Conservation (phyloP, 2,113 vertebrate species). For the Nerophis lumbriciformis region DNA sequence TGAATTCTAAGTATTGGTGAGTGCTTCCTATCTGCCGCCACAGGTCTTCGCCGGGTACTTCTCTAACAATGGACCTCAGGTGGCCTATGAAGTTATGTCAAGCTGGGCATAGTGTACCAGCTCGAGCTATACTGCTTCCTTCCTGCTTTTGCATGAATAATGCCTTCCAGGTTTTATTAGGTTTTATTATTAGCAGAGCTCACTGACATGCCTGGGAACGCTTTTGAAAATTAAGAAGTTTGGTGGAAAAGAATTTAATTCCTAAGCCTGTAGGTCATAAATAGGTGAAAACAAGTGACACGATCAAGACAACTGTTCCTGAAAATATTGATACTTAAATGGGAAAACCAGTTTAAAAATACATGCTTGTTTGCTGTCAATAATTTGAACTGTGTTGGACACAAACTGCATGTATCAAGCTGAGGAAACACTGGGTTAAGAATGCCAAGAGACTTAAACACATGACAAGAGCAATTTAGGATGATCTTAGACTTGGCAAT, state of each 20-base stretch:
- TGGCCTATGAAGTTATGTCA: conserved; percentile 53
- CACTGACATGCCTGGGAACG: conserved; percentile 60
- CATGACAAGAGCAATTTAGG: conserved; percentile 74
- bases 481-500: conserved; percentile 74
- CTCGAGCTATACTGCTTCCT: conserved; percentile 61
- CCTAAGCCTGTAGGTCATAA: conserved; percentile 29
- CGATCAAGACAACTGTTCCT: conserved; percentile 6
- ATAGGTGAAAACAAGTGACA: conserved; percentile 32
- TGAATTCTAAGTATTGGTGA: conserved; percentile 40
- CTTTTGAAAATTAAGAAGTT: conserved; percentile 38
- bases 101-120: conserved; percentile 56
- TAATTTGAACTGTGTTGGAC: conserved; percentile 56
- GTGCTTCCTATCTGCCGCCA: conserved; percentile 51
- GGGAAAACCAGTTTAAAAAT: conserved; percentile 32
- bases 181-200: conserved; percentile 57
- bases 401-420: conserved; percentile 42
- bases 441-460: conserved; percentile 74
- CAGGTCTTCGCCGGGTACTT: conserved; percentile 47
- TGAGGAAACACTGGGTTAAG: conserved; percentile 53
- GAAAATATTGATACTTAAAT: conserved; percentile 4
- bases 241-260: conserved; percentile 31
- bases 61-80: conserved; percentile 65
- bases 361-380: conserved; percentile 49
- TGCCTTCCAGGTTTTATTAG: conserved; percentile 59
- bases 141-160: conserved; percentile 58